A percentile compares a stretch with the other conserved stretches of the same genome.
Conservation (phyloP, 1,140 invertebrate genomes). For the Hycleus phaleratus region DNA sequence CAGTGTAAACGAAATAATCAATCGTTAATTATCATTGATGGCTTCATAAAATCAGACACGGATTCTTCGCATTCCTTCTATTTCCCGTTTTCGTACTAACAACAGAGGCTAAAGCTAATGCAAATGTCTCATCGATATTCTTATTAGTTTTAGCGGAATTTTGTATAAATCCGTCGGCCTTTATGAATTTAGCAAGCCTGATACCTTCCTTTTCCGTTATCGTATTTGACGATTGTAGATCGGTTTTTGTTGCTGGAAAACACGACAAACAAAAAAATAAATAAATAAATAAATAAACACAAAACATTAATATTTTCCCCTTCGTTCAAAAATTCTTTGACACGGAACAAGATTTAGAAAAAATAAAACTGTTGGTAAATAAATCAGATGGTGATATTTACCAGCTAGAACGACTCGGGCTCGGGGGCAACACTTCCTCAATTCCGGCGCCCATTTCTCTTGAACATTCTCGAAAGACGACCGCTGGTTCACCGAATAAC, state of each 20-base stretch:
- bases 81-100: neutral
- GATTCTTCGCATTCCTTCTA: no score
- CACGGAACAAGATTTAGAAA: no score
- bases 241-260: constrained; percentile 52
- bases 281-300: constrained; percentile 1
- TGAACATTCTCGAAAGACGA: constrained; percentile 97
- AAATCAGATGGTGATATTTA: constrained; percentile 7
- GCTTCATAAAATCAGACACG: no score
- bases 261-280: neutral
- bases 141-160: constrained; percentile 26
- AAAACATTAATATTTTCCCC: constrained; percentile 19
- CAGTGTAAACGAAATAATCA: no score
- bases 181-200: constrained; percentile 24
- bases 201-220: constrained; percentile 23
- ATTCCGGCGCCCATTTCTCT: constrained; percentile 94
- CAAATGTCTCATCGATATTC: constrained; percentile 36
- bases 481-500: constrained; percentile 94
- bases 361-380: no score
- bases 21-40: no score
- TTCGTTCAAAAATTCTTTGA: no score
- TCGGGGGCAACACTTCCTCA: constrained; percentile 31
- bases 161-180: constrained; percentile 29
- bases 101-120: neutral
- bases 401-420: constrained; percentile 34
- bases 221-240: constrained; percentile 44